Evolutionary conservation across 2,888 invertebrate species (phyloP).

Genomic region (Parascotia fuliginaria): DNA sequence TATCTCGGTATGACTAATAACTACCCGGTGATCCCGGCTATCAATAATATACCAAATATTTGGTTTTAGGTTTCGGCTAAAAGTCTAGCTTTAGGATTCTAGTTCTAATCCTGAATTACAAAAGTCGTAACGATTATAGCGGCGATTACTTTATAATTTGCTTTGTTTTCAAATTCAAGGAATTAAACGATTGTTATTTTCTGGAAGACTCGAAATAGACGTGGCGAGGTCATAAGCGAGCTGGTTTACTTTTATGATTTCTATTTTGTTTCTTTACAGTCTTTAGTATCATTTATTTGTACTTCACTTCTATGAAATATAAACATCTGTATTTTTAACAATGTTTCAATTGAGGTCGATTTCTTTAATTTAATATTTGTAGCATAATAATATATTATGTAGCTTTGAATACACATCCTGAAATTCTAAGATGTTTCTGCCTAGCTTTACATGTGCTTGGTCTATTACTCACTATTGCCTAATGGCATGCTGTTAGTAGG

Average conservation of each 20-base stretch:
- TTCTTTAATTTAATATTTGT: too few relatives aligned
- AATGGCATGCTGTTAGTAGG: too few relatives aligned
- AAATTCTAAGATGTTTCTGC: too few relatives aligned
- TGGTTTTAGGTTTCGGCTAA: background rate
- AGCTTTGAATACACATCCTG: too few relatives aligned
- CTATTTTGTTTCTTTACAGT: background rate
- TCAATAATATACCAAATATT: background rate
- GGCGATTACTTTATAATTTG: background rate
- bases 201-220: background rate
- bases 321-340: too few relatives aligned
- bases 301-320: too few relatives aligned
- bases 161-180: background rate
- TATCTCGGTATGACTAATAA: too few relatives aligned
- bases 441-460: too few relatives aligned
- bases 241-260: constrained; percentile 11
- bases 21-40: too few relatives aligned
- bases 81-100: background rate
- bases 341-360: too few relatives aligned
- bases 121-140: constrained; percentile 8
- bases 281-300: background rate
- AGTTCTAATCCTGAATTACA: constrained; percentile 25
- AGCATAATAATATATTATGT: too few relatives aligned
- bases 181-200: background rate
- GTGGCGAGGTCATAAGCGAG: background rate
- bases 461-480: too few relatives aligned